phyloP scores from a whole-genome alignment of 2,888 invertebrate genomes.

The Empis livida region DNA sequence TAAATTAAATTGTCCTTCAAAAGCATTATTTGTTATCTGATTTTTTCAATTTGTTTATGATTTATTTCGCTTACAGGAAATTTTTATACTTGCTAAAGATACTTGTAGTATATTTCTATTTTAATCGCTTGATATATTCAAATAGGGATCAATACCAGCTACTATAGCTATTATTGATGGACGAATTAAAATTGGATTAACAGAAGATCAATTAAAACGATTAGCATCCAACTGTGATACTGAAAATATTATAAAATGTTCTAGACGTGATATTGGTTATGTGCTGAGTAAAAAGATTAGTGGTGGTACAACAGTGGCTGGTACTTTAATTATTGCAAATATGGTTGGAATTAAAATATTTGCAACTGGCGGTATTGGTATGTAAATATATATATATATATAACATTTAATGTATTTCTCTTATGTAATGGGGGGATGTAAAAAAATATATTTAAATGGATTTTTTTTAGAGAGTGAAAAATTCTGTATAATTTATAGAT shows the following conservation, averaged over 20 bases:
- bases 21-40: too few relatives aligned
- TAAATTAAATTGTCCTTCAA: too few relatives aligned
- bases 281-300: conserved; percentile 53
- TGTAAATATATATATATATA: conserved; percentile 10
- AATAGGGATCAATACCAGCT: conserved; percentile 74
- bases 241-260: conserved; percentile 57
- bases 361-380: conserved; percentile 77
- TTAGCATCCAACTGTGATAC: conserved; percentile 42
- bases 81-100: too few relatives aligned
- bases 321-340: conserved; percentile 77
- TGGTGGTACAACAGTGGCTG: conserved; percentile 95
- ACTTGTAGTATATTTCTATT: too few relatives aligned
- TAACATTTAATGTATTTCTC: conserved; percentile 25
- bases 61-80: too few relatives aligned
- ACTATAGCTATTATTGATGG: conserved; percentile 85
- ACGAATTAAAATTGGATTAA: conserved; percentile 65
- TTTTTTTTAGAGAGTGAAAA: too few relatives aligned
- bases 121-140: too few relatives aligned
- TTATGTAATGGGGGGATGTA: too few relatives aligned
- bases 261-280: conserved; percentile 72
- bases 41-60: too few relatives aligned
- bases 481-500: too few relatives aligned
- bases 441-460: too few relatives aligned
- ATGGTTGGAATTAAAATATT: conserved; percentile 76
- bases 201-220: conserved; percentile 45